Evolutionary conservation across 2,113 vertebrate species (phyloP).

Genomic region (Poicephalus gulielmi): DNA sequence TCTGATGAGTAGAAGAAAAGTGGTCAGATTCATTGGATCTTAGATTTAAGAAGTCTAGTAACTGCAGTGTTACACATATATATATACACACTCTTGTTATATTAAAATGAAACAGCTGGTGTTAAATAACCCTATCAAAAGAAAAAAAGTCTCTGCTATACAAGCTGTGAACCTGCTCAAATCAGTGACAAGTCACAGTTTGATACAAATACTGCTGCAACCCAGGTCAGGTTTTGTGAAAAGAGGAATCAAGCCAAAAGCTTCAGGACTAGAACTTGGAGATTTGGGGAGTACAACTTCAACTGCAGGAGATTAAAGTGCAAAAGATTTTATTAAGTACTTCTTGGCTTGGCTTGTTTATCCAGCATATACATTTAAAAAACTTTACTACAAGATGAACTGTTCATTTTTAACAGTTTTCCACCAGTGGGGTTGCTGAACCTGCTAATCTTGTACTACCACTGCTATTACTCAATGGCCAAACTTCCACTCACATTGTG

Average conservation of each 20-base stretch:
- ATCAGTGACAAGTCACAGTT: not conserved
- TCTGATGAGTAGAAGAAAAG: not conserved
- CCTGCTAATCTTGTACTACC: not conserved
- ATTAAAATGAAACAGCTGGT: not conserved
- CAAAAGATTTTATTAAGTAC: not conserved
- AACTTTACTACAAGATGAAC: not conserved
- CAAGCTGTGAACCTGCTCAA: not conserved
- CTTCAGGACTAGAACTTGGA: not conserved
- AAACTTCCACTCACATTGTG: not conserved
- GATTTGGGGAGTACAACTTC: not conserved
- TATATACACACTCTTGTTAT: not conserved
- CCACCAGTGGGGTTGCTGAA: not conserved
- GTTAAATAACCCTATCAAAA: not conserved
- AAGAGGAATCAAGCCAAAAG: not conserved
- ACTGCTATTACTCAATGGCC: not conserved
- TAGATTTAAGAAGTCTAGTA: not conserved
- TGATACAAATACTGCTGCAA: not conserved
- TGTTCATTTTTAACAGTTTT: not conserved
- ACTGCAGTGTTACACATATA: not conserved
- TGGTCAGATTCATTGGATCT: not conserved
- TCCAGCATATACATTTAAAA: not conserved
- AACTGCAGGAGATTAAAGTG: not conserved
- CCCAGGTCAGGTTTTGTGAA: not conserved
- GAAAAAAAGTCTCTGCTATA: not conserved
- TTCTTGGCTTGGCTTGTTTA: not conserved